These are phyloP conservation scores for Dyspetes luteomarginatus DNA, from an alignment of 2,888 invertebrate species.

Conservation along the genomic window DNA sequence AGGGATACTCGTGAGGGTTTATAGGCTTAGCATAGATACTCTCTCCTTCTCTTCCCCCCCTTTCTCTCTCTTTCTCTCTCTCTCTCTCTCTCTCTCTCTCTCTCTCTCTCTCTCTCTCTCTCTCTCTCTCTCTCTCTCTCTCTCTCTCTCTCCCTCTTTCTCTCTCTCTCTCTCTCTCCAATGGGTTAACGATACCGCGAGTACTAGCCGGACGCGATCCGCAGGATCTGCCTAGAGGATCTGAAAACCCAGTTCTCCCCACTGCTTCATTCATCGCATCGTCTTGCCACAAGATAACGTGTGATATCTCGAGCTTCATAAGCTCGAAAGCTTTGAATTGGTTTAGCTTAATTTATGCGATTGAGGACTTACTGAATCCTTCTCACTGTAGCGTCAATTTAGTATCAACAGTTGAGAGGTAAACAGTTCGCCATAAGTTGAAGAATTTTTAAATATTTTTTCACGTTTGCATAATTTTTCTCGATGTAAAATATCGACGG, in stretches of 20 bases:
- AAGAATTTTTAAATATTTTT: too few relatives aligned
- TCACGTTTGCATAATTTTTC: too few relatives aligned
- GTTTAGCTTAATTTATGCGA: slow-evolving; percentile 41
- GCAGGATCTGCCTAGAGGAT: slow-evolving; percentile 48
- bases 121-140: slow-evolving; percentile 32
- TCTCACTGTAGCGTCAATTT: neutral
- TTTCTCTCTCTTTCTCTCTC: too few relatives aligned
- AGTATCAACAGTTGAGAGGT: too few relatives aligned
- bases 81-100: neutral
- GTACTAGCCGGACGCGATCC: slow-evolving; percentile 59
- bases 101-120: slow-evolving; percentile 16
- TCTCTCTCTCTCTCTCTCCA: slow-evolving; percentile 53
- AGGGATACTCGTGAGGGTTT: slow-evolving; percentile 74
- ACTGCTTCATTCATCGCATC: slow-evolving; percentile 46
- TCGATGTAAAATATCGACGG: too few relatives aligned
- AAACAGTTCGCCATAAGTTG: too few relatives aligned
- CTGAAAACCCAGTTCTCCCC: slow-evolving; percentile 43
- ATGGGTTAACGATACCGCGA: slow-evolving; percentile 71
- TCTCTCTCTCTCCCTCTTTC: neutral
- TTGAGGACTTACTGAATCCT: neutral
- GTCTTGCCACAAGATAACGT: slow-evolving; percentile 64
- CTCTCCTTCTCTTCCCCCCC: too few relatives aligned
- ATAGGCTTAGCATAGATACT: slow-evolving; percentile 71
- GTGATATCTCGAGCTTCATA: slow-evolving; percentile 62
- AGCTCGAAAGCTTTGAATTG: slow-evolving; percentile 52